Conservation (phyloP, 2,113 vertebrate species). For the Sinosuthora webbiana region DNA sequence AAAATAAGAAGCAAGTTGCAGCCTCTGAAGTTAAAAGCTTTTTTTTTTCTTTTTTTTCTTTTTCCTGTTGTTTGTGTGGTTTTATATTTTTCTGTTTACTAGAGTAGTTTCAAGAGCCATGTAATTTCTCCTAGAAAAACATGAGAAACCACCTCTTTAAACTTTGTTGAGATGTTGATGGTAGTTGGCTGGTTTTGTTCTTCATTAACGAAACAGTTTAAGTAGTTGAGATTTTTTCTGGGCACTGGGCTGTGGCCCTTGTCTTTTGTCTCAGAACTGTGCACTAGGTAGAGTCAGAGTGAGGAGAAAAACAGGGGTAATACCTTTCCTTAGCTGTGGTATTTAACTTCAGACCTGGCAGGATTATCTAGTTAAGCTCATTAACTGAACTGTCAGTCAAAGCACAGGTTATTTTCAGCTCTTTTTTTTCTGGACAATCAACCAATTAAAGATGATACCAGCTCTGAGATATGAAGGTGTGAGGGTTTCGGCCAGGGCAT, state of each 20-base stretch:
- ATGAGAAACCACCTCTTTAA: not conserved
- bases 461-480: not conserved
- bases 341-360: not conserved
- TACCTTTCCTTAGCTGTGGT: not conserved
- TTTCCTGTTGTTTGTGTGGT: fast-evolving
- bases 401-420: not conserved
- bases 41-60: not conserved
- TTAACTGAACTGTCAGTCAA: slow-evolving; percentile 3
- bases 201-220: not conserved
- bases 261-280: not conserved
- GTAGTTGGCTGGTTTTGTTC: not conserved
- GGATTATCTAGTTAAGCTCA: slow-evolving; percentile 22
- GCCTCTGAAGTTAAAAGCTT: not conserved
- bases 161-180: not conserved
- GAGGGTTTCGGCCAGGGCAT: not conserved
- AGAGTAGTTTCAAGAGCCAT: not conserved
- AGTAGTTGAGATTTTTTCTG: not conserved
- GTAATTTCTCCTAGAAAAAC: not conserved
- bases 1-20: not conserved
- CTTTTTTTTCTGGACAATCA: not conserved
- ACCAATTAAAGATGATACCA: not conserved
- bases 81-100: not conserved
- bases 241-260: not conserved
- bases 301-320: not conserved
- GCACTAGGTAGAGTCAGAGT: not conserved